These are phyloP conservation scores for Sebastes hubbsi DNA, from an alignment of 2,797 vertebrate species.

Conservation along the genomic window DNA sequence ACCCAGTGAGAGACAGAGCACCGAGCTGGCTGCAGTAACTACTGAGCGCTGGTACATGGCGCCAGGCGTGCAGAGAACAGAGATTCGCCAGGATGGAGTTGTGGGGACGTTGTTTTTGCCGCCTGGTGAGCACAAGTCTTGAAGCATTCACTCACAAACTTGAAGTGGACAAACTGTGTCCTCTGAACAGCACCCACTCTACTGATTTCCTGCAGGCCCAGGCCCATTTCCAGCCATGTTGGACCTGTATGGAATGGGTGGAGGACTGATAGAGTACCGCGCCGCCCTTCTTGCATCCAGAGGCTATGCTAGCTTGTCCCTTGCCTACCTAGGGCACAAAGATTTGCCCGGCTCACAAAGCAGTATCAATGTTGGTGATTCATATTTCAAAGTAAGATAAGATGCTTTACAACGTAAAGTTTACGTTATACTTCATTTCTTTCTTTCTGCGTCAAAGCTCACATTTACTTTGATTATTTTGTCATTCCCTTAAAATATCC, in stretches of 20 bases:
- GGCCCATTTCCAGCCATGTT: conserved; percentile 87
- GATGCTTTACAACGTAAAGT: neutral
- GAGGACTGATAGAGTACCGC: conserved; percentile 84
- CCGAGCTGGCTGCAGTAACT: conserved; percentile 65
- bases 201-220: conserved; percentile 72
- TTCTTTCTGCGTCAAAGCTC: neutral
- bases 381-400: conserved; percentile 71
- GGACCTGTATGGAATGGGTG: conserved; percentile 86
- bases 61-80: conserved; percentile 76
- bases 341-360: conserved; percentile 76
- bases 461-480: neutral
- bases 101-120: conserved; percentile 85
- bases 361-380: conserved; percentile 54
- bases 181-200: neutral
- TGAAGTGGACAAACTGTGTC: neutral
- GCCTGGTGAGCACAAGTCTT: conserved; percentile 71
- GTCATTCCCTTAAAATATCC: no score
- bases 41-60: conserved; percentile 80
- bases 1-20: conserved; percentile 11
- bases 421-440: neutral
- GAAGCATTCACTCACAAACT: neutral
- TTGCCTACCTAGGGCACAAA: conserved; percentile 85
- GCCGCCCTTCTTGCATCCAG: conserved; percentile 83
- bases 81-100: conserved; percentile 76
- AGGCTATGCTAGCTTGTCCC: conserved; percentile 83